Base-by-base conservation (phyloP, 2,797 vertebrate genomes). In the Hydrolagus colliei region DNA sequence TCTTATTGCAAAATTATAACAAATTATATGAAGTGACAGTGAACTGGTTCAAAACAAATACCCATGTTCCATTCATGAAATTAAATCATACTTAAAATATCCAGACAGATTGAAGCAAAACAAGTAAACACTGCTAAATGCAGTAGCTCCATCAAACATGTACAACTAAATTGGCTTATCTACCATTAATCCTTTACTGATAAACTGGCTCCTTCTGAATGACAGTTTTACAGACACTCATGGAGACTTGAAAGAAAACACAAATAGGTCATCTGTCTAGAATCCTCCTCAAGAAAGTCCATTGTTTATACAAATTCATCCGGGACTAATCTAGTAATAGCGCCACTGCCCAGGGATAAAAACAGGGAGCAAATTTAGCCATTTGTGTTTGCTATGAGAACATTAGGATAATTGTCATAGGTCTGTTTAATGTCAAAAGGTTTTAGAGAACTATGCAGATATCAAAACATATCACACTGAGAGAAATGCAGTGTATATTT, bases 91-190 rank as follows among this genome's bases (percentile, higher is more conserved):
- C 2, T 32, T 13, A 80, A 2, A 52, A 61, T 35, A 73, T 73
- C 72, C 1, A 18, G 68, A 20, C 32, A n/a, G 18, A 52, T 67
- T 68, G 65, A 84, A 27, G 65, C 32, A 84, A 71, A 68, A 16
- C 27, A n/a, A 67, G 79, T 35, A 84, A 84, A 68, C 22, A 27
- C 41, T 89, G 86, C 86, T 89, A 92, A 93, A 87, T 88, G 87
- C 89, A 96, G 94, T 94, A 95, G 93, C 95, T 93, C 93, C 93
- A 96, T 95, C 92, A 96, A 97, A 96, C 93, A 94, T 93, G 93
- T 93, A 93, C 91, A 94, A 96, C 92, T 92, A 93, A 95, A 96
- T 93, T 91, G 93, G 95, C 92, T 95, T 94, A 91, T 96, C 96
- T 96, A 93, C 94, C 88, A 92, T 95, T 96, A 93, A 92, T 93